A percentile compares a stretch with the other conserved stretches of the same genome.
Evolutionary conservation across 2,797 vertebrate species (phyloP).

Genomic region (Gobionotothen gibberifrons): DNA sequence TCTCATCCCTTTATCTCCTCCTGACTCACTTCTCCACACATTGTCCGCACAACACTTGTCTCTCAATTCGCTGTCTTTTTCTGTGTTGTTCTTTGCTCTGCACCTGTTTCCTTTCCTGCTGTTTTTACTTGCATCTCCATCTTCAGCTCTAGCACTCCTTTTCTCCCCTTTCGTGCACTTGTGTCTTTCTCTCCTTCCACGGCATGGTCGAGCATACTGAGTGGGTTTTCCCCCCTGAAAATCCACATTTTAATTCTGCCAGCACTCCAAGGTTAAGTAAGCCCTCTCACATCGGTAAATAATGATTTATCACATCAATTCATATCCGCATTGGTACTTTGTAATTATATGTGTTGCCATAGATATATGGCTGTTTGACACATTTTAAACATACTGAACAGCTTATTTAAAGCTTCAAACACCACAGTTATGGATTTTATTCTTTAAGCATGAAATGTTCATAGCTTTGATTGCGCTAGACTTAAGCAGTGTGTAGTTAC

Average conservation of each 20-base stretch:
- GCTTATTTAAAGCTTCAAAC: conserved; percentile 20
- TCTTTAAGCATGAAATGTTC: conserved; percentile 12
- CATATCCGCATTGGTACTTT: conserved; percentile 61
- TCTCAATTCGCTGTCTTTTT: conserved; percentile 42
- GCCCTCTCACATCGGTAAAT: conserved; percentile 75
- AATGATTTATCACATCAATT: conserved; percentile 76
- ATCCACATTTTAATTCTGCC: conserved; percentile 79
- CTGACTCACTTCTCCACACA: conserved; percentile 39
- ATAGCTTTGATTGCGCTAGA: neutral
- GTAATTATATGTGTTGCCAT: conserved; percentile 60
- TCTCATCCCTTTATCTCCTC: conserved; percentile 46
- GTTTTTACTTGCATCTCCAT: conserved; percentile 64
- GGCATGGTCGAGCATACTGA: conserved; percentile 80
- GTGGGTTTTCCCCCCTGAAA: conserved; percentile 64
- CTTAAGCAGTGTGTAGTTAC: conserved; percentile 3
- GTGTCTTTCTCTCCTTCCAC: conserved; percentile 60
- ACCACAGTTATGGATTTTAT: neutral
- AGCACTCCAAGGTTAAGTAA: conserved; percentile 81
- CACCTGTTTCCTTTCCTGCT: conserved; percentile 59
- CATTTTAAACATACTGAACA: conserved; percentile 33
- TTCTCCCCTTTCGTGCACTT: conserved; percentile 35
- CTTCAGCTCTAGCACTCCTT: conserved; percentile 40
- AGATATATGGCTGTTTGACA: conserved; percentile 31
- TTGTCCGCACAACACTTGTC: conserved; percentile 36
- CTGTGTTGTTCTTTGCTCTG: conserved; percentile 49